Evolutionary conservation across 2,888 invertebrate genomes (phyloP), one percentile per base, ranked within the genome.

Genomic region (Lysandra bellargus): DNA sequence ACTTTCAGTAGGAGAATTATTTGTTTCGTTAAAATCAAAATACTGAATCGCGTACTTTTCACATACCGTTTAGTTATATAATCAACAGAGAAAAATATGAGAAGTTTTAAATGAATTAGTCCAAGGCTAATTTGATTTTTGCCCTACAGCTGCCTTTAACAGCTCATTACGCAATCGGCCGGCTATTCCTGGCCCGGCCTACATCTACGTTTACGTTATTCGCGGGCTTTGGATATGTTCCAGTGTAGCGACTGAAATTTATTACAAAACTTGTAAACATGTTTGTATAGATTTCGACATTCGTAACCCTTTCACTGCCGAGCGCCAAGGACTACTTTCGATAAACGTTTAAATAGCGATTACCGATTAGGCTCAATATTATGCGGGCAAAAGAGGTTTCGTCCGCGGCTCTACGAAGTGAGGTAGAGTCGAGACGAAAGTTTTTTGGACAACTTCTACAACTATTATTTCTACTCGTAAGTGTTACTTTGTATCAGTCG

Each of bases 81-180:
- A 30, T 64, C 23, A 64, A 64, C 2, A 7, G 23, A 64, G 33
- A 69, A 69, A 33, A 49, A 44, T 75, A 49, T 75, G 57, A 76
- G 33, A 76, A 14, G 57, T 76, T 14, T 76, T 33, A 53, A 53
- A 53, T 23, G 17, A 76, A 76, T 53, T 53, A 76, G 53, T 53
- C 75, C 78, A 75, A 76, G 78, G 14, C 33, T 61, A 82, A 83
- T 85, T 87, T 87, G 90, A 90, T 91, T 90, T 86, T 85, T 85
- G 87, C 87, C 86, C 80, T 81, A 82, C 86, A 87, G 23, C 23
- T 23, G 23, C 23, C 23, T 23, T 23, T 23, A 23, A 23, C 23
- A 23, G 86, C 87, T 85, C 53, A 33, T 76, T 76, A 76, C 76
- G 57, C 57, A 57, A 76, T 53, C 12, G 33, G 6, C 23, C 23